A percentile compares a stretch with the other conserved stretches of the same genome.
These are phyloP conservation scores for Eupsittula cactorum DNA, from an alignment of 2,113 vertebrate species.

Conservation along the genomic window DNA sequence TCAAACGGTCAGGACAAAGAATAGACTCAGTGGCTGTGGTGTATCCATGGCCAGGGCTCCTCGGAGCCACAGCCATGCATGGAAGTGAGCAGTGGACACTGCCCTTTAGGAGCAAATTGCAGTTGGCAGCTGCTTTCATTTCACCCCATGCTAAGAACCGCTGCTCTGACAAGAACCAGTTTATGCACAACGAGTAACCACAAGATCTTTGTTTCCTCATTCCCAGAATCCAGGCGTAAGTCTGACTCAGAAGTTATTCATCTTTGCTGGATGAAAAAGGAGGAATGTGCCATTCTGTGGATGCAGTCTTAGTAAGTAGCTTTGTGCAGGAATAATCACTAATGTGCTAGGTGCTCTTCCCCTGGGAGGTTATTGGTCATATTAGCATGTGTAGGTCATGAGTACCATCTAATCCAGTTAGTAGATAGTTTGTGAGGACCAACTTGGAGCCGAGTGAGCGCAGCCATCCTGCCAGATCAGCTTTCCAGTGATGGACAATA, in stretches of 20 bases:
- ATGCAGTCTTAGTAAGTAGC: neutral
- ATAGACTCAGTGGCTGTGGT: neutral
- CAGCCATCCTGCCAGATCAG: neutral
- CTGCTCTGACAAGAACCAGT: slow-evolving; percentile 3
- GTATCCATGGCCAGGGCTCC: neutral
- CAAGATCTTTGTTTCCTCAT: neutral
- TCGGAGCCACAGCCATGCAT: accelerated
- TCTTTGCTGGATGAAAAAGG: neutral
- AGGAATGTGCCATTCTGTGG: neutral
- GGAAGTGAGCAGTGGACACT: neutral
- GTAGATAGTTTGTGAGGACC: neutral
- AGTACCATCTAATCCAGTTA: neutral
- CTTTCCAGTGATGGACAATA: neutral
- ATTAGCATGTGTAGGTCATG: neutral
- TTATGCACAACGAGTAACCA: neutral
- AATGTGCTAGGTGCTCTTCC: neutral
- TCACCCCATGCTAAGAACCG: neutral
- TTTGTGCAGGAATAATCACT: neutral
- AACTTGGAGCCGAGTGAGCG: neutral
- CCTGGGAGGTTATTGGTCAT: neutral
- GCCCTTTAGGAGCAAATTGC: neutral
- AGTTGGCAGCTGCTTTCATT: slow-evolving; percentile 4
- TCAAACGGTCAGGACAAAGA: neutral
- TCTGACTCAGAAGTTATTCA: slow-evolving; percentile 5
- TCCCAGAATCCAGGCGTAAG: neutral